Base-by-base conservation (phyloP, 2,797 vertebrate genomes). In the Channa striata region DNA sequence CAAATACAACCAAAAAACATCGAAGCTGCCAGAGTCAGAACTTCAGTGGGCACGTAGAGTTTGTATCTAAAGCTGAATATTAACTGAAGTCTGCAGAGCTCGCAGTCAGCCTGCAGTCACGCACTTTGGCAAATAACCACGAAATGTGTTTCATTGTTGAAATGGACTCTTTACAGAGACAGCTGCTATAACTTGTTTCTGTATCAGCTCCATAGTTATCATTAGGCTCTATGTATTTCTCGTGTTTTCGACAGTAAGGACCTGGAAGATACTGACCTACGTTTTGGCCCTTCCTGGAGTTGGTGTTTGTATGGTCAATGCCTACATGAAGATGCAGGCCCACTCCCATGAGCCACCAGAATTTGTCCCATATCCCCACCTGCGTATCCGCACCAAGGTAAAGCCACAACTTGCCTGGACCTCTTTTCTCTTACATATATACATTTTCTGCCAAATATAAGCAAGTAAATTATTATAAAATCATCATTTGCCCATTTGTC, bases 311-410 rank as follows among this genome's bases (percentile, higher is more conserved):
- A 94, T 95, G 70, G 80, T 74, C 68, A 97, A 97, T 19, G 93
- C 46, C 57, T 94, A 94, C 92, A 82, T 97, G 87, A 94, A 96
- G 84, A 39, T 54, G 3, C 66, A 87, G 40, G 77, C 74, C 0
- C 91, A 93, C 14, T 40, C 76, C 0, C 91, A 81, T 0, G 71
- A 80, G 0, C 73, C 5, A 1, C 83, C 87, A 0, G 77, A 93
- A 2, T 97, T 97, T 68, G 81, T 94, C 17, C 68, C 95, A 0
- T 97, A 95, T 19, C 0, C 74, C 8, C 95, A 96, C 81, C 93
- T 97, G 59, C 94, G 95, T 6, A 94, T 97, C 72, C 96, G 96
- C 74, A 95, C 93, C 81, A 97, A 97, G 95, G 96, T 95, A 78
- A n/a, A 50, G 11, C 1, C 49, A 48, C 30, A 5, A 10, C 11